A percentile compares a stretch with the other conserved stretches of the same genome.
Evolutionary conservation across 2,113 vertebrate genomes (phyloP).

Genomic region (Nerophis lumbriciformis): DNA sequence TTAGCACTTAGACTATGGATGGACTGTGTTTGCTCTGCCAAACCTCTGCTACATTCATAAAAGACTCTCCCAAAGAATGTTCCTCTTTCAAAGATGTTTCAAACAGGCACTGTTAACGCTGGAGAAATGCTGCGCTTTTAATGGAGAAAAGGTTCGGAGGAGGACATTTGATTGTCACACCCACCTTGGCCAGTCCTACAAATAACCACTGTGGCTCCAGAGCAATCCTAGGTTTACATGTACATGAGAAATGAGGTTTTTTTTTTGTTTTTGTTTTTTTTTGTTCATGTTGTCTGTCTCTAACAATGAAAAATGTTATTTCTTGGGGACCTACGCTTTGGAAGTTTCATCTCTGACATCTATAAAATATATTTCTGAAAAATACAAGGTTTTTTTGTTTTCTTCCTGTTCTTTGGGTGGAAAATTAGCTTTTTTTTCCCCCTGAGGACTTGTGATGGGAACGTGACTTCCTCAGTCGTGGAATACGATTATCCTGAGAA

Average conservation of each 20-base stretch:
- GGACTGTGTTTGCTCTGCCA: constrained; percentile 57
- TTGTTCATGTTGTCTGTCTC: constrained; percentile 63
- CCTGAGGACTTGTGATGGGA: not conserved
- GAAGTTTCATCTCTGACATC: constrained; percentile 70
- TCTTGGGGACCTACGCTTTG: constrained; percentile 71
- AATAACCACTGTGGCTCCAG: constrained; percentile 73
- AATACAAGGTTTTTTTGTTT: constrained; percentile 22
- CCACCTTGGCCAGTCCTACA: constrained; percentile 62
- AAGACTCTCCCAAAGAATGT: constrained; percentile 64
- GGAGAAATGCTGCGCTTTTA: constrained; percentile 22
- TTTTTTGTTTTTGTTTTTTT: constrained; percentile 52
- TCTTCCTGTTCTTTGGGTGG: not conserved
- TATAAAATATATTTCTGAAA: constrained; percentile 75
- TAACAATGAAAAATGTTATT: constrained; percentile 65
- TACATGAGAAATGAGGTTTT: constrained; percentile 63
- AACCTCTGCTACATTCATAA: constrained; percentile 46
- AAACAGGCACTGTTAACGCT: constrained; percentile 15
- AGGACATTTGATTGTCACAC: constrained; percentile 59
- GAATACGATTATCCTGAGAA: not conserved
- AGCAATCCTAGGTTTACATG: constrained; percentile 73
- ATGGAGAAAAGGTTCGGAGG: constrained; percentile 12
- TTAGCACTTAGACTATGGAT: constrained; percentile 54
- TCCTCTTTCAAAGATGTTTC: constrained; percentile 45
- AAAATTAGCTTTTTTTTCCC: not conserved
- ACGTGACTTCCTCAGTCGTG: not conserved